phyloP scores from a whole-genome alignment of 2,113 vertebrate species.

The Caloenas nicobarica region DNA sequence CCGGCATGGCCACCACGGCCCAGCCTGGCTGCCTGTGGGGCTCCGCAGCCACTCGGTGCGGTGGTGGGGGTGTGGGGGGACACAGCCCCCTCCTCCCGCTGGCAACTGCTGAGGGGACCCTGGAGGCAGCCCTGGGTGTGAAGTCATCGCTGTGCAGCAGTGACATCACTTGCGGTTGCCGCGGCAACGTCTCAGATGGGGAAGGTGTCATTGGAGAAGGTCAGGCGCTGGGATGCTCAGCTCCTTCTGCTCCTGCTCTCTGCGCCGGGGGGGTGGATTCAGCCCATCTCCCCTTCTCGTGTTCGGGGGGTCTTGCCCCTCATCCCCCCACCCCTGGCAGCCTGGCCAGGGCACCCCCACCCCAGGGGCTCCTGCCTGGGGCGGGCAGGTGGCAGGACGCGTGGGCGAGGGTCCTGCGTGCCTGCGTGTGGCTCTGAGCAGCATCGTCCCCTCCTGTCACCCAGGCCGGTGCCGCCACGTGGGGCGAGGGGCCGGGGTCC shows the following conservation, averaged over 20 bases:
- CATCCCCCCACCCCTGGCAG: fast-evolving
- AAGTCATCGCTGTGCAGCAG: constrained; percentile 24
- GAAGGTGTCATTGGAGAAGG: constrained; percentile 54
- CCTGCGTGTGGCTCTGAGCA: fast-evolving
- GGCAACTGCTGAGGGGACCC: background rate
- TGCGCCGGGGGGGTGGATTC: background rate
- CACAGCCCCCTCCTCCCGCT: background rate
- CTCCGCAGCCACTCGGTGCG: too few relatives aligned
- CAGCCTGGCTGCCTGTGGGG: too few relatives aligned
- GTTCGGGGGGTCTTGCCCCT: background rate
- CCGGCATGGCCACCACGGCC: too few relatives aligned
- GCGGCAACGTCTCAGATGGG: background rate
- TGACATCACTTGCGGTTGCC: constrained; percentile 48
- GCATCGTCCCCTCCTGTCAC: background rate
- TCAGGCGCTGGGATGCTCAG: constrained; percentile 16
- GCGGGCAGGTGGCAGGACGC: background rate
- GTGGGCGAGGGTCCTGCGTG: background rate
- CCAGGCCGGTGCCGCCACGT: fast-evolving
- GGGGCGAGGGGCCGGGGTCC: background rate
- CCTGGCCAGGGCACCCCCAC: background rate
- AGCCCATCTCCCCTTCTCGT: too few relatives aligned
- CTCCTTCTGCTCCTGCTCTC: background rate
- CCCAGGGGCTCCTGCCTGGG: background rate
- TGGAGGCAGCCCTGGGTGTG: constrained; percentile 15
- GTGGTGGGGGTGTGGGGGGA: background rate